Evolutionary conservation across 1,140 invertebrate species (phyloP), one percentile per base, ranked within the genome.

Genomic region (Pogonomyrmex californicus): DNA sequence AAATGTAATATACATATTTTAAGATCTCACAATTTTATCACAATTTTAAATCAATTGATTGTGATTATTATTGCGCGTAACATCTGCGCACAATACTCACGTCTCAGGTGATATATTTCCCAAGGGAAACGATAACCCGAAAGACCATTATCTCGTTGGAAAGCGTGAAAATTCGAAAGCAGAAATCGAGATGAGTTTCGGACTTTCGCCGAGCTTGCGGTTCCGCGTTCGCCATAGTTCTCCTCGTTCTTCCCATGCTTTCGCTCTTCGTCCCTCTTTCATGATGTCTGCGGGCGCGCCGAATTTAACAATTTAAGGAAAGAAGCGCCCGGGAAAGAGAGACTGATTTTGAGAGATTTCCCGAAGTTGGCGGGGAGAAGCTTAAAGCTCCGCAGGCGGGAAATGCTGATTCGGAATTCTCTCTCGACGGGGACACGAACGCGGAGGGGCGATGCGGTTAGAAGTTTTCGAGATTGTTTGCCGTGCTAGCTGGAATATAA

Each of bases 111-210:
- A 73, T 47, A n/a, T 73, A 60, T 73, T 60, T 73, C 79, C 68
- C 41, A 14, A 30, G 54, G 47, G 54, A 33, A 47, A 38, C 10
- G 41, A 58, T 83, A 73, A 60, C 30, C 7, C 66, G 54, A 47
- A 60, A 36, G 54, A 33, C 54, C 54, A 73, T 83, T 83, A 83
- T 73, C 68, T 60, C 54, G 87, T 76, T 44, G 87, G 88, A 79
- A 63, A 82, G 87, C 87, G 82, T 87, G 87, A 93, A 91, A 92
- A 90, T 86, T 89, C 86, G 91, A 89, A 89, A 87, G 70, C 81
- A 41, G 76, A 87, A 88, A 90, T 86, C 71, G 54, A 56, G 54
- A 63, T 33, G 68, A 79, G 82, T 70, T 86, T 86, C 70, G 85
- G 65, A 81, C 60, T 86, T 88, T 87, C 60, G 85, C 58, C 41